A percentile compares a stretch with the other conserved stretches of the same genome.
Evolutionary conservation across 2,113 vertebrate genomes (phyloP).

Genomic region (Romanogobio albipinnatus): DNA sequence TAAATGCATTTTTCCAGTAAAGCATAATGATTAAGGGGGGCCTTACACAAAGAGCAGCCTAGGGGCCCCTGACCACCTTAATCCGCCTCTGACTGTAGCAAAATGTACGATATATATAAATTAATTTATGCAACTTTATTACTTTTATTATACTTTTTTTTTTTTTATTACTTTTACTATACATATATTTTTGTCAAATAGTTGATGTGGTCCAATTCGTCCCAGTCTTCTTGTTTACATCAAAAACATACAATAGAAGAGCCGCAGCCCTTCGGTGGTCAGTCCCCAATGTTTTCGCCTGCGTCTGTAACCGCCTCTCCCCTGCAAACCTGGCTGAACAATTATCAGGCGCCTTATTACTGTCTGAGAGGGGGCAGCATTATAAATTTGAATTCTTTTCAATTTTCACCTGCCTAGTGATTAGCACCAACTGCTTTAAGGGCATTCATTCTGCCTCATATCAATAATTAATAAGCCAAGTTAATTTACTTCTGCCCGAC

Average conservation of each 20-base stretch:
- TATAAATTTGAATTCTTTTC: constrained; percentile 85
- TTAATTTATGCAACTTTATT: too few species aligned
- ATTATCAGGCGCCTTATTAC: constrained; percentile 60
- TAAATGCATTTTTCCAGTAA: too few species aligned
- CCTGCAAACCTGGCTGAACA: constrained; percentile 37
- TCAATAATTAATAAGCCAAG: constrained; percentile 97
- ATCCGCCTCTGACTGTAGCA: too few species aligned
- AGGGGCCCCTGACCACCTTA: too few species aligned
- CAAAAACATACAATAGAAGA: constrained; percentile 6
- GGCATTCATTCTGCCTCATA: constrained; percentile 95
- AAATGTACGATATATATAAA: too few species aligned
- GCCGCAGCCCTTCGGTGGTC: not conserved
- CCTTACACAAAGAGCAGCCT: too few species aligned
- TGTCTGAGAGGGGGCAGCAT: constrained; percentile 74
- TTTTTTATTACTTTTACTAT: too few species aligned
- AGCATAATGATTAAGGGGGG: too few species aligned
- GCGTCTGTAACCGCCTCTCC: not conserved
- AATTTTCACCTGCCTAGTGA: constrained; percentile 85
- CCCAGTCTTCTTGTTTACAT: not conserved
- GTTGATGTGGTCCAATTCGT: not conserved
- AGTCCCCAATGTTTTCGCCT: constrained; percentile 11
- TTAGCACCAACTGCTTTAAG: constrained; percentile 88
- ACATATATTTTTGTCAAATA: too few species aligned
- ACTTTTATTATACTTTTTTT: too few species aligned
- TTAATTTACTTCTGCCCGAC: constrained; percentile 96